Base-by-base conservation (phyloP, 53 echinoderm and acorn worm species). In the Zoroaster sp. region DNA sequence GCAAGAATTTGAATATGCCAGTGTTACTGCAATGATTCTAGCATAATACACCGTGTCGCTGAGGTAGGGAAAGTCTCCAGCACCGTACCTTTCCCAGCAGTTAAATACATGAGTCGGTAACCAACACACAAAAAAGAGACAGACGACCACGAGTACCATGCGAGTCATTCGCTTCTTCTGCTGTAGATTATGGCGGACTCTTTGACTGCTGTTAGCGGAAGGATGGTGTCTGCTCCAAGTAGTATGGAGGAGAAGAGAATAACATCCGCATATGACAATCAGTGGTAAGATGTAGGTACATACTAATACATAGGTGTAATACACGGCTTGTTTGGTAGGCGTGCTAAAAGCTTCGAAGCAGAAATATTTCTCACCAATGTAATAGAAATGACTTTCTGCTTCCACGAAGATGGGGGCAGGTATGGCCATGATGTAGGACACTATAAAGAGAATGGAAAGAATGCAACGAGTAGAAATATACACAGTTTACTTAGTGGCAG, bases 1-100 rank as follows among this genome's bases (percentile, higher is more conserved):
- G 85, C 98, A 98, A 12, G 98, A 98, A 74, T 98, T 98, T 6
- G 91, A 88, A 68, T 98, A 98, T 1, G 98, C 93, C 28, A 98
- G 69, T 6, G 67, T 88, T 41, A 91, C 77, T 2, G 95, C 92
- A 12, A 95, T 72, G 5, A 93, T 88, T 20, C 72, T 43, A 1
- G 88, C 89, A 33, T 82, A 37, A 70, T 85, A 85, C 36, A 51
- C 20, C 46, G 85, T 36, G 49, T 71, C 54, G 10, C 21, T 71
- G 51, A 35, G 20, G 78, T 78, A 55, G 6, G 85, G 85, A 5
- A 31, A 59, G 7, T 35, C 52, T 0, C 66, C 44, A 14, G 69
- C 59, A 35, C 40, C 53, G n/a, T 94, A 45, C 8, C 95, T 86
- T 8, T 88, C 89, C 95, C 98, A 96, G 25, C 93, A 69, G 74